Evolutionary conservation across 2,113 vertebrate genomes (phyloP).

Genomic region (Ginglymostoma cirratum): DNA sequence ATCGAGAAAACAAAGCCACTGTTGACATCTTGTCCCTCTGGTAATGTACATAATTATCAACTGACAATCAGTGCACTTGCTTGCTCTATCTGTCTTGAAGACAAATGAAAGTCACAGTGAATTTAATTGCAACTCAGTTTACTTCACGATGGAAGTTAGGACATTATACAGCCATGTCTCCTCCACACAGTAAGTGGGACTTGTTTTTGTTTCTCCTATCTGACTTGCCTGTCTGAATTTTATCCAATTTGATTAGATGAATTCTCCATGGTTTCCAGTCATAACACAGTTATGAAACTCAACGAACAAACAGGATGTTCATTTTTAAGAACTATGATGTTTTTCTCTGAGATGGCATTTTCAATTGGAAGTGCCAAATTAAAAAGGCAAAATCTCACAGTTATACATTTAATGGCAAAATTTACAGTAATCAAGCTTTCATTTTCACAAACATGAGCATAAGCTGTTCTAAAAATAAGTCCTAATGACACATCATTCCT

Average conservation of each 20-base stretch:
- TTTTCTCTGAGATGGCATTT: not conserved
- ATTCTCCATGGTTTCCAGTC: not conserved
- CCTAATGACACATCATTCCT: not conserved
- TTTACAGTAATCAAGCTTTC: no score
- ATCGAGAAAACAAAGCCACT: constrained; percentile 20
- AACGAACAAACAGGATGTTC: not conserved
- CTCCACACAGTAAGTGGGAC: not conserved
- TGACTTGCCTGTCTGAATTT: not conserved
- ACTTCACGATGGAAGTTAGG: not conserved
- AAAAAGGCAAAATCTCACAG: not conserved
- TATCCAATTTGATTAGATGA: no score
- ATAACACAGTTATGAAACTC: not conserved
- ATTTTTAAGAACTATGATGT: not conserved
- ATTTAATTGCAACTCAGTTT: constrained; percentile 15
- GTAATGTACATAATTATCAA: constrained; percentile 7
- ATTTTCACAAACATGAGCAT: not conserved
- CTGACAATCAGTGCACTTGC: not conserved
- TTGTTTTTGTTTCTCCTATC: not conserved
- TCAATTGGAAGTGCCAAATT: not conserved
- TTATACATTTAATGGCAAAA: not conserved
- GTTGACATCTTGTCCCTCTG: constrained; percentile 31
- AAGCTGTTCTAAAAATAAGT: not conserved
- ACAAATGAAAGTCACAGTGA: constrained; percentile 13
- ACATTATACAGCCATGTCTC: not conserved
- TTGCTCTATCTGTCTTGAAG: constrained; percentile 12